Evolutionary conservation across 1,140 invertebrate genomes (phyloP).

Genomic region (Helicoverpa armigera): DNA sequence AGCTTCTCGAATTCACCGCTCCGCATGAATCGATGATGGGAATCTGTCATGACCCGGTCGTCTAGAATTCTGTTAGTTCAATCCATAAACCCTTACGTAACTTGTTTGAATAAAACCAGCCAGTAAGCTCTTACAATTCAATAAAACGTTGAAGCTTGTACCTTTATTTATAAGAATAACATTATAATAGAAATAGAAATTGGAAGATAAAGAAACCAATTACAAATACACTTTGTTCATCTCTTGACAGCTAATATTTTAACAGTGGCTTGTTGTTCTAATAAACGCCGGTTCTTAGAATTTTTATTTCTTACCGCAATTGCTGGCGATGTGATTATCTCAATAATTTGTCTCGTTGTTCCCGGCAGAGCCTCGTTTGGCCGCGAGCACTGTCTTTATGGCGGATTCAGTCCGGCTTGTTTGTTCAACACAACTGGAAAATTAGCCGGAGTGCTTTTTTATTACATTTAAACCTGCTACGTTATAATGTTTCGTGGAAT

Average conservation of each 20-base stretch:
- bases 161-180: conserved; percentile 1
- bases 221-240: conserved; percentile 13
- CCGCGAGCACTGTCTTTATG: conserved; percentile 53
- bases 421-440: conserved; percentile 57
- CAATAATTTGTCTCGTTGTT: conserved; percentile 47
- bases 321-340: conserved; percentile 49
- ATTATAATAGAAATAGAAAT: conserved; percentile 15
- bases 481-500: conserved; percentile 61
- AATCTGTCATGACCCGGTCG: neutral
- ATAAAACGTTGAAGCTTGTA: no score
- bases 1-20: neutral
- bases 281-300: conserved; percentile 41
- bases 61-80: neutral
- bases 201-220: conserved; percentile 4
- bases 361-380: conserved; percentile 48
- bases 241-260: conserved; percentile 39
- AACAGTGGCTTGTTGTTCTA: conserved; percentile 37
- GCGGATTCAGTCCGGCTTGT: conserved; percentile 42
- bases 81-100: neutral
- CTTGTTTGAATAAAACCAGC: no score
- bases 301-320: conserved; percentile 47
- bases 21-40: neutral
- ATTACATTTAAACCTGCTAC: conserved; percentile 64
- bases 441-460: conserved; percentile 77
- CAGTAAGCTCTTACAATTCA: no score